These are phyloP conservation scores for Mus musculus DNA, from an alignment of 2,113 vertebrate species.

Conservation along the genomic window GRCm39 chr12:104640001-104640500, in stretches of 20 bases:
- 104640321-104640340: neutral
- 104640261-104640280: neutral
- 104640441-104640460: neutral
- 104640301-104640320: neutral
- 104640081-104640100: fast-evolving
- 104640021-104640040: fast-evolving
- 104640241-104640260: neutral
- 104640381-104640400: neutral
- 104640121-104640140: neutral
- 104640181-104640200: fast-evolving
- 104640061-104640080: neutral
- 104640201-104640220: too few species aligned
- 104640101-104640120: fast-evolving
- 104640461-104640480: neutral
- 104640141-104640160: neutral
- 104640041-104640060: fast-evolving
- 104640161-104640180: neutral
- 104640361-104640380: neutral
- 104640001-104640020: fast-evolving
- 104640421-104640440: neutral
- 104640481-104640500: neutral
- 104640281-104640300: neutral
- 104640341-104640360: neutral
- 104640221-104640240: neutral
- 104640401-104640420: neutral